Base-by-base conservation (phyloP, 1,140 invertebrate species). In the Globodera ellingtonae region DNA sequence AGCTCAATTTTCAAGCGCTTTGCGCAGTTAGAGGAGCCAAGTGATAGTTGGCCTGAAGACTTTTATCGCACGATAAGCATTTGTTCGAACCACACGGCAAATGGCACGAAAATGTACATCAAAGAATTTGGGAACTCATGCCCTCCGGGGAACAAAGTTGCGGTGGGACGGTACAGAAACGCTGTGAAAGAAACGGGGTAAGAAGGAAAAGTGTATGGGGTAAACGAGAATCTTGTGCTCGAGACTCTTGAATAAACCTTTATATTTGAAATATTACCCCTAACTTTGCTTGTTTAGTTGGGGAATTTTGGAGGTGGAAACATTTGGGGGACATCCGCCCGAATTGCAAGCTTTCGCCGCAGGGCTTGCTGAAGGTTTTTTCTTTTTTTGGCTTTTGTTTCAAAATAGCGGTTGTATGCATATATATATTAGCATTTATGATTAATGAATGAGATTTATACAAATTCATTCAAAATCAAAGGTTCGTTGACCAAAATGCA, bases 341-440 rank as follows among this genome's bases (percentile, higher is more conserved):
- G 86, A 89, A 79, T 77, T 85, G 47, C 87, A 88, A 79, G 87
- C 87, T 7, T 88, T 85, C 78, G 88, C 88, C 9, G 87, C 87
- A 66, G 87, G 87, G 72, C 80, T 89, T 21, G 83, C 85, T 47
- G 87, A 88, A 81, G 87, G 87, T 75, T 66, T 66, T 35, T 80
- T 13, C 5, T 44, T 72, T 84, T 44, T 24, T 46, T 47, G 24
- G 15, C 18, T n/a, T 35, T 21, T 18, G 35, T 35, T 35, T 35
- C 3, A 35, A 35, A 35, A 3, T 35, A 35, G 35, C 35, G 35
- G 3, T 35, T 35, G 35, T 35, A 35, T 35, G 35, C 35, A 35
- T 35, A 24, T 24, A 24, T 24, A 24, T 0, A 24, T 0, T 24
- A 24, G 24, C 24, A 24, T 24, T 24, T 24, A 24, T 24, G 24